phyloP scores from a whole-genome alignment of 2,113 vertebrate species.

The Talpa occidentalis region DNA sequence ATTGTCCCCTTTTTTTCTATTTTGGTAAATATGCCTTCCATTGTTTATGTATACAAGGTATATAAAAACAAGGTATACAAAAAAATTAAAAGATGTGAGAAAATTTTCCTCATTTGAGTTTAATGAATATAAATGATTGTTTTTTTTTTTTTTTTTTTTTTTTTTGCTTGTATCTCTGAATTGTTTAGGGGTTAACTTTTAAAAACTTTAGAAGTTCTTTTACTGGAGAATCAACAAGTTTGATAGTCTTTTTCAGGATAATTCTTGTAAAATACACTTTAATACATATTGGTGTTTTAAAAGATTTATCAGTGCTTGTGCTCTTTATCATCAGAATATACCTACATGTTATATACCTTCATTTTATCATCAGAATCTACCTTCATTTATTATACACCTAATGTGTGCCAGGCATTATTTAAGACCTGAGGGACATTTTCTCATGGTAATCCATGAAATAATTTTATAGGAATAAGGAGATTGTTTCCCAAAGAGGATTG shows the following conservation, averaged over 20 bases:
- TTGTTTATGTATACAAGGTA: not conserved
- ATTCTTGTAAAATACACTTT: not conserved
- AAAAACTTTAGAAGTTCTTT: not conserved
- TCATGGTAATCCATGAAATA: not conserved
- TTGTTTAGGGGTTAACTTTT: not conserved
- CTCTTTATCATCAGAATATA: not conserved
- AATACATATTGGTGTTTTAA: not conserved
- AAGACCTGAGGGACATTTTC: not conserved
- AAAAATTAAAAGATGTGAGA: not conserved
- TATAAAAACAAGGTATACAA: no score
- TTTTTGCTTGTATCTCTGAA: not conserved
- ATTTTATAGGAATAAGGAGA: not conserved
- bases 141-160: constrained; percentile 43
- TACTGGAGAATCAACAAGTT: not conserved
- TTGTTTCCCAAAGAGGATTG: not conserved
- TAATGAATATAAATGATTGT: not conserved
- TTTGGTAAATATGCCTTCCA: not conserved
- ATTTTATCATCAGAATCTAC: not conserved
- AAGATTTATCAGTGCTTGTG: not conserved
- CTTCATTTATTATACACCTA: not conserved
- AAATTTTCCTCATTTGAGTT: not conserved
- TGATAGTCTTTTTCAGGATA: not conserved
- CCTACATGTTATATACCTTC: not conserved
- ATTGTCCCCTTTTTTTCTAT: not conserved
- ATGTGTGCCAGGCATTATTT: not conserved